Conservation (phyloP, 2,113 vertebrate species). For the Coreoperca whiteheadi region DNA sequence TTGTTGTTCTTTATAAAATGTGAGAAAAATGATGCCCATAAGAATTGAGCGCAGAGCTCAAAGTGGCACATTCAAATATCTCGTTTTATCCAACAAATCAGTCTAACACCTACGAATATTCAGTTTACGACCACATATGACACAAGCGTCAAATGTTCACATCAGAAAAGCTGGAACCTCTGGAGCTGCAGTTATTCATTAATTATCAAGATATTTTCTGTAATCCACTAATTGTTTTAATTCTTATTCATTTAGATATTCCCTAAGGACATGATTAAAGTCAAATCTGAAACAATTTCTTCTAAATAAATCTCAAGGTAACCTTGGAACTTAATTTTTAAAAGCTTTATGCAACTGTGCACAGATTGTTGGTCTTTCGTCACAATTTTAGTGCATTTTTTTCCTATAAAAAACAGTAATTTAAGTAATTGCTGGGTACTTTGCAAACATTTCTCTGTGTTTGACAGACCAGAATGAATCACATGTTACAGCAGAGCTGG, state of each 20-base stretch:
- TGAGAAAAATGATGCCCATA: too few species aligned
- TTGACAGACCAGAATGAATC: background rate
- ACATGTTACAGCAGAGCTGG: conserved; percentile 6
- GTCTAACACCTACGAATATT: background rate
- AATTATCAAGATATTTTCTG: too few species aligned
- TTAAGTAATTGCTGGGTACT: background rate
- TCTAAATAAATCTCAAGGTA: background rate
- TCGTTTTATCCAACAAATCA: background rate
- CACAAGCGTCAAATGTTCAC: background rate
- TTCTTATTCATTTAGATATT: background rate
- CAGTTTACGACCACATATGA: background rate
- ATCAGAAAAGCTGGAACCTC: too few species aligned
- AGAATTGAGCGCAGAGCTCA: background rate
- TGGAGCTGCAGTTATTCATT: too few species aligned
- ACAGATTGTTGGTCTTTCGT: background rate
- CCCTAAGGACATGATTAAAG: background rate
- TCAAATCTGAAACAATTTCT: background rate
- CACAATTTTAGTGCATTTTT: background rate
- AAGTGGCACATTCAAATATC: accelerated
- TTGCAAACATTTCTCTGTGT: background rate
- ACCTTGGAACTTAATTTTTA: background rate
- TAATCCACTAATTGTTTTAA: background rate
- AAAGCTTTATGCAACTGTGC: background rate
- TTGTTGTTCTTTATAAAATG: too few species aligned
- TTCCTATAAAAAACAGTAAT: background rate